phyloP scores from a whole-genome alignment of 2,113 vertebrate species.

The Smithornis capensis region DNA sequence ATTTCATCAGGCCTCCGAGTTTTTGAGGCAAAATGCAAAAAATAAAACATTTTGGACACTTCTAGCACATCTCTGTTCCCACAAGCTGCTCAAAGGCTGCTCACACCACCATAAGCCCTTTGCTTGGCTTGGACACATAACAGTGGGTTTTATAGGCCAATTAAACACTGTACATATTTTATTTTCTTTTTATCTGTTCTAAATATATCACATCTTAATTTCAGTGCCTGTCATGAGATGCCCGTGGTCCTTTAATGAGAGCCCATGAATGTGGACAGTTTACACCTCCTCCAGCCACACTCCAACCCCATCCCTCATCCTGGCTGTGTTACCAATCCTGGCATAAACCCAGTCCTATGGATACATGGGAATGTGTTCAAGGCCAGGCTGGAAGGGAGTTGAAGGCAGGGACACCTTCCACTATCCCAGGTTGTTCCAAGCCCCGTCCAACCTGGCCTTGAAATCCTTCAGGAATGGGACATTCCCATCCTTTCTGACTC shows the following conservation, averaged over 20 bases:
- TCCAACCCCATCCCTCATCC: too few species aligned
- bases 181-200: neutral
- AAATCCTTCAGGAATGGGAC: neutral
- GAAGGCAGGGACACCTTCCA: neutral
- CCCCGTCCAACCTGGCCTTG: neutral
- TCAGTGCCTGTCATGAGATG: rapidly evolving
- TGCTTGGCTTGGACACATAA: neutral
- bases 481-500: neutral
- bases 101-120: neutral
- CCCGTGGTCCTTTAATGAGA: neutral
- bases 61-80: neutral
- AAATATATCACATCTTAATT: neutral
- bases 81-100: neutral
- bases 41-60: neutral
- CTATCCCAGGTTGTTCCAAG: neutral
- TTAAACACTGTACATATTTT: neutral
- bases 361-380: neutral
- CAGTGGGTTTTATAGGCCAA: neutral
- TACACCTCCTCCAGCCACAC: neutral
- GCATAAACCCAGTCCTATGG: neutral
- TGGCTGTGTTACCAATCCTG: too few species aligned
- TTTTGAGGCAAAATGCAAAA: neutral
- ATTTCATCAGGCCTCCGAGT: neutral
- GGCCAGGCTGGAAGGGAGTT: neutral
- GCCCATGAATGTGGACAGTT: neutral